Evolutionary conservation across 2,113 vertebrate species (phyloP).

Genomic region (Tupaia tana): DNA sequence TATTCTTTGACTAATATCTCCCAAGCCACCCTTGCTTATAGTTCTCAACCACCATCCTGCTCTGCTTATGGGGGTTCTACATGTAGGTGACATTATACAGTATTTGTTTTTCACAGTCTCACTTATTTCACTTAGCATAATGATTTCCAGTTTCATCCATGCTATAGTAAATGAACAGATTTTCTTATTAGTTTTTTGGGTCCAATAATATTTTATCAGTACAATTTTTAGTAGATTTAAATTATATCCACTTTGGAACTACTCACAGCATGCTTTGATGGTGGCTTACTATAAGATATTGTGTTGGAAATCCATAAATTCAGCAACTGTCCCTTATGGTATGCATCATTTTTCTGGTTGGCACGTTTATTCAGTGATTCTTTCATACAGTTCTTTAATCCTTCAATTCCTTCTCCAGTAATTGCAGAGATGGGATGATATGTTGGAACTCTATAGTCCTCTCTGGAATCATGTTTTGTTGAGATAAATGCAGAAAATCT

Average conservation of each 20-base stretch:
- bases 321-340: slow-evolving; percentile 83
- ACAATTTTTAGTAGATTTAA: neutral
- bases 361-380: slow-evolving; percentile 88
- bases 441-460: too few species aligned
- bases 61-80: too few species aligned
- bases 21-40: too few species aligned
- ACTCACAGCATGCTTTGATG: neutral
- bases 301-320: slow-evolving; percentile 66
- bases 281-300: neutral
- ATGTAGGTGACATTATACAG: too few species aligned
- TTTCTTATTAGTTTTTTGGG: too few species aligned
- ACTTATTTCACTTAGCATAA: too few species aligned
- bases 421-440: slow-evolving; percentile 86
- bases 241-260: neutral
- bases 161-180: too few species aligned
- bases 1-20: too few species aligned
- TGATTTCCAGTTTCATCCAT: too few species aligned
- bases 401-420: slow-evolving; percentile 88
- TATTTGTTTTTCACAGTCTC: too few species aligned
- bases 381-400: slow-evolving; percentile 88
- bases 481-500: slow-evolving; percentile 85
- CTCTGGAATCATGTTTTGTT: slow-evolving; percentile 81
- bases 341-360: slow-evolving; percentile 74
- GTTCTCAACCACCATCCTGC: too few species aligned
- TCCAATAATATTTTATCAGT: neutral